Base-by-base conservation (phyloP, 2,888 invertebrate species). In the Hirtodrosophila duncani region DNA sequence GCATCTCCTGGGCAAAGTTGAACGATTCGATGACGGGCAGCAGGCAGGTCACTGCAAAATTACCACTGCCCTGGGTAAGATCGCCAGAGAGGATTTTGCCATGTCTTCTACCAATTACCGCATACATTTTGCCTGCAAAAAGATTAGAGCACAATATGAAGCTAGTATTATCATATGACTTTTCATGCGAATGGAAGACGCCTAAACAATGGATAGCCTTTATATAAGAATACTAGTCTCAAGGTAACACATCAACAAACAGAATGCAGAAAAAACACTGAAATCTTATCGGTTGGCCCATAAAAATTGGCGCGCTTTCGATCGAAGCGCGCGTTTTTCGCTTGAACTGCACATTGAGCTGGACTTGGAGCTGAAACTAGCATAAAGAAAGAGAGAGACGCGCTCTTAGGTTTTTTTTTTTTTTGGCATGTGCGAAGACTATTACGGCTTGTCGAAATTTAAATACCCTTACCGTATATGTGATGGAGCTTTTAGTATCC, bases 21-120 rank as follows among this genome's bases (percentile, higher is more conserved):
- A 98, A 97, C 86, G 98, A 98, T 88, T 99, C 99, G 3, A 97
- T 92, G 16, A 99, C 98, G 0, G 99, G 99, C 81, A 99, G 89
- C 60, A 93, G 90, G 1, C 98, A 97, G 51, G 91, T 91, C 17
- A 99, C 95, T 56, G 92, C 90, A 89, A 98, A 99, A 56, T 93
- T 92, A 37, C 94, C 93, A 29, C 97, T 97, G 27, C 97, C 96
- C 82, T 96, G 93, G 75, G 93, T 93, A 88, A 97, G 91, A 84
- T 98, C 98, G 51, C 97, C 96, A 51, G 92, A 92, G 13, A 98
- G 87, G 10, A 99, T 92, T 48, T 94, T 92, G 0, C 98, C 98
- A 81, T 95, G 93, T 24, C 98, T 90, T 53, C 93, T 92, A 5
- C 93, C 93, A 66, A 99, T 90, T 5, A 96, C 96, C 0, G 94